Percentiles rank a stretch among this genome's conserved stretches.
Conservation (phyloP, 2,113 vertebrate species). For the Hymenochirus boettgeri region DNA sequence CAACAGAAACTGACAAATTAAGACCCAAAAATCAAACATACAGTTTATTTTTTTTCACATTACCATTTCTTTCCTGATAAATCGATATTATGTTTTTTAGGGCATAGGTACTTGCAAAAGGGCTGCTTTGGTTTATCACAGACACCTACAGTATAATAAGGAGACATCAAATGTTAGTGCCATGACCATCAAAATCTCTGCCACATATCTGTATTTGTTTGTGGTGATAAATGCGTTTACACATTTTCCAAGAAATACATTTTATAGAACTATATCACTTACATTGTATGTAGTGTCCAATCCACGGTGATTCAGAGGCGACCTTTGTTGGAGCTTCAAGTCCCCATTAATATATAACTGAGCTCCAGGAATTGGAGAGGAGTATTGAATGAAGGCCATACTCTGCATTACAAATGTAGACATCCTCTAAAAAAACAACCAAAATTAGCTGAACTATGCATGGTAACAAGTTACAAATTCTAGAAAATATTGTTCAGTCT, state of each 20-base stretch:
- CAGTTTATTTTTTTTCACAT: conserved; percentile 46
- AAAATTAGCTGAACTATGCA: background rate
- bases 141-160: conserved; percentile 48
- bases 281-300: conserved; percentile 83
- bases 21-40: background rate
- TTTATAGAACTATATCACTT: conserved; percentile 42
- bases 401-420: conserved; percentile 89
- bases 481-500: too few species aligned
- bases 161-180: background rate
- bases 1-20: background rate
- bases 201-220: too few species aligned
- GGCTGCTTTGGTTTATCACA: conserved; percentile 78
- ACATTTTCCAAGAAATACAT: background rate
- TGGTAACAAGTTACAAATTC: too few species aligned
- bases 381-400: conserved; percentile 80
- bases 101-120: conserved; percentile 80
- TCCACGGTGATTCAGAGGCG: conserved; percentile 73
- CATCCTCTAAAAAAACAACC: conserved; percentile 74
- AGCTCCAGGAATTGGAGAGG: conserved; percentile 76
- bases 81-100: conserved; percentile 71
- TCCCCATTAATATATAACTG: conserved; percentile 79
- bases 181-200: background rate
- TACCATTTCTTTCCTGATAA: conserved; percentile 84
- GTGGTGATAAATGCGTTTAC: too few species aligned
- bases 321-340: conserved; percentile 80